Conservation (phyloP, 2,888 invertebrate species). For the Willowsia nigromaculata region DNA sequence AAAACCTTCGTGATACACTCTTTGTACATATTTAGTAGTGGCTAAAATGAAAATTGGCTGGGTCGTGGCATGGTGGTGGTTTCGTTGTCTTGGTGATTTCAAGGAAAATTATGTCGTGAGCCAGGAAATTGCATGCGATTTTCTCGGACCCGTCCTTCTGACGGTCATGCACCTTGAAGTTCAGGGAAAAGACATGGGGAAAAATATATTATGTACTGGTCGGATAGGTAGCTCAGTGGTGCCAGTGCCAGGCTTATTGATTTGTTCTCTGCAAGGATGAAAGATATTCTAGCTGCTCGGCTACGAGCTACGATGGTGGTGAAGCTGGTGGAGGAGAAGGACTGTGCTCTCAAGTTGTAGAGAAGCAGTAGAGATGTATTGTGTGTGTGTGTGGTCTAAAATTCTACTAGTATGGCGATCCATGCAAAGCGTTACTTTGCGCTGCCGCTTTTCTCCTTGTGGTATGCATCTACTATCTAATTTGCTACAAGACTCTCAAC, state of each 20-base stretch:
- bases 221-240: conserved; percentile 63
- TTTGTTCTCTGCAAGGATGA: conserved; percentile 21
- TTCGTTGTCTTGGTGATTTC: conserved; percentile 46
- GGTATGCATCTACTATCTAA: background rate
- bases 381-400: conserved; percentile 23
- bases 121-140: conserved; percentile 72
- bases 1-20: background rate
- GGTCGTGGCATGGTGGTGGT: conserved; percentile 38
- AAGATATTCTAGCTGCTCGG: background rate
- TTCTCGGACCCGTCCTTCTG: conserved; percentile 71
- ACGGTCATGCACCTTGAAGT: conserved; percentile 74
- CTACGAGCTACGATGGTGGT: background rate
- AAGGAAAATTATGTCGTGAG: conserved; percentile 70
- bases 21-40: background rate
- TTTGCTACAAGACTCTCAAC: background rate
- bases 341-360: background rate
- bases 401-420: too few relatives aligned
- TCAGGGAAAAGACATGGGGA: conserved; percentile 56
- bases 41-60: conserved; percentile 65
- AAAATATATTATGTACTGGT: conserved; percentile 27
- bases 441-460: background rate
- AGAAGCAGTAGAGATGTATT: too few relatives aligned
- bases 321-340: background rate
- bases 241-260: conserved; percentile 66
- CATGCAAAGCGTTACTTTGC: background rate